Evolutionary conservation across 2,888 invertebrate genomes (phyloP).

Genomic region (Callimorpha dominula): DNA sequence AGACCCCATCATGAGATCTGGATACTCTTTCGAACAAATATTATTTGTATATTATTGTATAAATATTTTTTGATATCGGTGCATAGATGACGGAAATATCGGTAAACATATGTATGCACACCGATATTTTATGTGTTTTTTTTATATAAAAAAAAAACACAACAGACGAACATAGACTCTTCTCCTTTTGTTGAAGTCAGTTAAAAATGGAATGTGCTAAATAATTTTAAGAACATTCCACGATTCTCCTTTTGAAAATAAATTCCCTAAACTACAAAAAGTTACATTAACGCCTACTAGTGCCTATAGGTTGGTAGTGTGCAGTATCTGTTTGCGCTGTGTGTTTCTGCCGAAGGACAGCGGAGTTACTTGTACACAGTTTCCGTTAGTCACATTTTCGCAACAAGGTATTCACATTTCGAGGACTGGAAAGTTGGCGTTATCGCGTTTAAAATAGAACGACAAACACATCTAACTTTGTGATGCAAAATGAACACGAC

Average conservation of each 20-base stretch:
- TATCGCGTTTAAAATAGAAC: conserved; percentile 86
- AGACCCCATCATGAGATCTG: no score
- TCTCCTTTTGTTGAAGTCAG: no score
- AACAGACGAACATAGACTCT: no score
- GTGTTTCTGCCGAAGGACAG: conserved; percentile 66
- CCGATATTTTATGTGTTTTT: no score
- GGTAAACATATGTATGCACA: no score
- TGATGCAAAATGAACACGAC: conserved; percentile 83
- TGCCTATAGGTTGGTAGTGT: not conserved
- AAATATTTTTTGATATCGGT: no score
- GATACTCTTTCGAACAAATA: no score
- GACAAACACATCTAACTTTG: conserved; percentile 85
- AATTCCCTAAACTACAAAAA: conserved; percentile 29
- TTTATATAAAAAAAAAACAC: no score
- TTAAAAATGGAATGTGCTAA: no score
- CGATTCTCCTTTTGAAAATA: not conserved
- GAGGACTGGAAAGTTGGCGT: conserved; percentile 85
- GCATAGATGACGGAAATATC: no score
- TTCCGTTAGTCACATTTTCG: conserved; percentile 87
- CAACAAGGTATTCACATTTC: conserved; percentile 87
- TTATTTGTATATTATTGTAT: no score
- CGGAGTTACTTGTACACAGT: conserved; percentile 83
- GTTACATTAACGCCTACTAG: conserved; percentile 31
- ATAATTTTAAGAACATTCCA: no score
- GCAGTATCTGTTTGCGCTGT: conserved; percentile 27